Conservation (phyloP, 37 sponge, comb jelly and placozoan species). For the Crambe crambe region DNA sequence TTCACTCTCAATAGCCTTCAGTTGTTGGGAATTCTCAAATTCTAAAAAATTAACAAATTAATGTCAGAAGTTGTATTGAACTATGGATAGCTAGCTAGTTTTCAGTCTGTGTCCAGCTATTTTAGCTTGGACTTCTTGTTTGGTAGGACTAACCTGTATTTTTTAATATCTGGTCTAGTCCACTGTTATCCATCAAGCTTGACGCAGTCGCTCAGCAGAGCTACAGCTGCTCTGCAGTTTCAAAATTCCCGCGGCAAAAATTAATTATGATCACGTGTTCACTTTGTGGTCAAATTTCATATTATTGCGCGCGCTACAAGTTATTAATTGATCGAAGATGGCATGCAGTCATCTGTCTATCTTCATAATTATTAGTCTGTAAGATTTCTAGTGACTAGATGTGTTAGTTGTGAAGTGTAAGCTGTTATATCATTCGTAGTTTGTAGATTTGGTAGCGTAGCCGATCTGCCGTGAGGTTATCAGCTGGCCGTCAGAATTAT, state of each 20-base stretch:
- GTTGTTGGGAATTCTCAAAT: conserved; percentile 55
- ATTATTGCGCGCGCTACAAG: background rate
- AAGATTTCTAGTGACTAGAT: too few species aligned
- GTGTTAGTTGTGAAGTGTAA: too few species aligned
- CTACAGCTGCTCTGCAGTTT: background rate
- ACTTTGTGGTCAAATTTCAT: too few species aligned
- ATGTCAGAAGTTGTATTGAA: background rate
- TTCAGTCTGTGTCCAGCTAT: background rate
- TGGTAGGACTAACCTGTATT: conserved; percentile 28
- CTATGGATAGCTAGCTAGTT: background rate
- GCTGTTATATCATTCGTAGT: too few species aligned
- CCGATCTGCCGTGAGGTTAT: too few species aligned
- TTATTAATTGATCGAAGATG: too few species aligned
- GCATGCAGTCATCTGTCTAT: too few species aligned
- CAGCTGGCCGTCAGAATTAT: too few species aligned
- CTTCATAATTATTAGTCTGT: too few species aligned
- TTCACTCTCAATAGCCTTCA: conserved; percentile 44
- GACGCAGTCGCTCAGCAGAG: background rate
- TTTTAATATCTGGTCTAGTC: conserved; percentile 35
- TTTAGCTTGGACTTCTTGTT: background rate
- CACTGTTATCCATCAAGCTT: background rate
- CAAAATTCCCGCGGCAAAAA: background rate
- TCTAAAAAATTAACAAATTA: conserved; percentile 15
- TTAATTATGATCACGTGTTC: too few species aligned
- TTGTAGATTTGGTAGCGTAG: too few species aligned